Percentiles rank a stretch among this genome's conserved stretches.
Conservation (phyloP, 2,113 vertebrate genomes). For the Anser cygnoides region DNA sequence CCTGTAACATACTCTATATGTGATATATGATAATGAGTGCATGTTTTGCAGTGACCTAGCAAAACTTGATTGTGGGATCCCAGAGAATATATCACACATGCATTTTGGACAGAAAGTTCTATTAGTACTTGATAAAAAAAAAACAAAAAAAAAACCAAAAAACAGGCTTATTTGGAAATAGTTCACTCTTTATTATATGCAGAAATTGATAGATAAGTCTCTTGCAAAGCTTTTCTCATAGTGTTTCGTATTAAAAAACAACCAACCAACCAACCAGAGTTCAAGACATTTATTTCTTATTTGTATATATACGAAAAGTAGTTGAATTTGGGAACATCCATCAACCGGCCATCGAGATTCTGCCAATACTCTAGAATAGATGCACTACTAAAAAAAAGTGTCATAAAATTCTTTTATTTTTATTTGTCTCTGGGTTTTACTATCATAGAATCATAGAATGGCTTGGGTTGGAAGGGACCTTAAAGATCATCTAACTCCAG, state of each 20-base stretch:
- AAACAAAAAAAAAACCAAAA: too few species aligned
- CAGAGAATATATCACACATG: neutral
- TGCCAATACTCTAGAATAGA: neutral
- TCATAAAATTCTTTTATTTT: neutral
- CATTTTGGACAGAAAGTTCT: neutral
- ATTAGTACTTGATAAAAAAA: too few species aligned
- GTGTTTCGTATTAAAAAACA: neutral
- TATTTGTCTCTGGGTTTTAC: neutral
- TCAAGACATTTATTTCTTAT: neutral
- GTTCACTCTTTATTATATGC: neutral
- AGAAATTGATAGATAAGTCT: neutral
- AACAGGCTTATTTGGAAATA: neutral
- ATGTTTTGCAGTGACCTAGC: neutral
- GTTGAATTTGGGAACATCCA: neutral
- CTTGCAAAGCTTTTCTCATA: neutral
- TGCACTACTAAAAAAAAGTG: neutral
- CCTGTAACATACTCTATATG: rapidly evolving
- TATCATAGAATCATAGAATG: neutral
- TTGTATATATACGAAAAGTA: neutral
- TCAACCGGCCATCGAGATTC: neutral
- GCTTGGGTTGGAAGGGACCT: too few species aligned
- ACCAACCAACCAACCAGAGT: neutral
- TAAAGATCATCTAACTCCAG: too few species aligned
- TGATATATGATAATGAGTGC: neutral
- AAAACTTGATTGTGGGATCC: neutral